A percentile compares a stretch with the other conserved stretches of the same genome.
phyloP scores from a whole-genome alignment of 2,797 vertebrate genomes.

The Harpagifer antarcticus region DNA sequence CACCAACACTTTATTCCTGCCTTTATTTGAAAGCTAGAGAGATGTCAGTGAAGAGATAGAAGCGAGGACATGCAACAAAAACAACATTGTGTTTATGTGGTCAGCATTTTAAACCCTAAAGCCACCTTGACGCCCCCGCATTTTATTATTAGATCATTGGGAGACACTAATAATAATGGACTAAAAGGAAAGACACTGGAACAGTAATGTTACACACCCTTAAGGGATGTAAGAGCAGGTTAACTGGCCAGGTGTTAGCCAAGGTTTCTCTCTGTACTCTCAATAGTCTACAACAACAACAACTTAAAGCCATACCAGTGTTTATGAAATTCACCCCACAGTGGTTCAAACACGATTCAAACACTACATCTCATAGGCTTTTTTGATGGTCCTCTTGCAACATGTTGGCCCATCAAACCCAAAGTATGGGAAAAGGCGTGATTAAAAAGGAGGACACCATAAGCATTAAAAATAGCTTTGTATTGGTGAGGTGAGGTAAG shows the following conservation, averaged over 20 bases:
- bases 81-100: background rate
- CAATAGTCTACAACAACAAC: background rate
- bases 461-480: background rate
- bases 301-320: background rate
- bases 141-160: constrained; percentile 27
- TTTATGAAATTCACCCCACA: background rate
- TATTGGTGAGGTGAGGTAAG: background rate
- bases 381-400: background rate
- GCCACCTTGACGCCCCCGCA: background rate
- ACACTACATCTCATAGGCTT: no score
- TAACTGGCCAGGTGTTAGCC: background rate
- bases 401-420: background rate
- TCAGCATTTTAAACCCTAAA: constrained; percentile 14
- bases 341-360: background rate
- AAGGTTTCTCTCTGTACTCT: constrained; percentile 1
- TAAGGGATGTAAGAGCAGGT: constrained; percentile 7
- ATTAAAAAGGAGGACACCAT: background rate
- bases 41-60: background rate
- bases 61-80: constrained; percentile 8
- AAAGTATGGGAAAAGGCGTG: background rate
- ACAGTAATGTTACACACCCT: background rate
- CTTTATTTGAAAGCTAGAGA: constrained; percentile 15
- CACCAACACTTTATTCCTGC: background rate
- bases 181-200: constrained; percentile 2
- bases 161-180: constrained; percentile 9